Evolutionary conservation across 2,113 vertebrate genomes (phyloP), one percentile per base, ranked within the genome.

Genomic region (Puffinus mauretanicus): DNA sequence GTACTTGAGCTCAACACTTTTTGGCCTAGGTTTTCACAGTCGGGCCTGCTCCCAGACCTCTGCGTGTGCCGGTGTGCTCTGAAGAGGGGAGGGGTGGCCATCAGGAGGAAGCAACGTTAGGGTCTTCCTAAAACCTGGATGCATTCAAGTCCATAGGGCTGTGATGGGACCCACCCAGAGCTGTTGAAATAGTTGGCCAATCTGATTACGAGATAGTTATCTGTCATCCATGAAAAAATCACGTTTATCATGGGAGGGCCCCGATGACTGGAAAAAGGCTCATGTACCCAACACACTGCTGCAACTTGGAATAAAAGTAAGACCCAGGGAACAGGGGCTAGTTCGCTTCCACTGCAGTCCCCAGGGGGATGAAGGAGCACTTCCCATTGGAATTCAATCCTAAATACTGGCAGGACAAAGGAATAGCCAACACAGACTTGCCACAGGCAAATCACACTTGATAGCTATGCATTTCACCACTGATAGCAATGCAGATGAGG

Each of bases 11-110:
- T 66, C 21, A 67, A 52, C 2, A 9, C 0, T 32, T 77, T 80
- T 55, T 81, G 19, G 36, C 24, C 32, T 70, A 40, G 27, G 10
- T 77, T 72, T 88, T 52, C 66, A 58, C 4, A 55, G 20, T 9
- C 34, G 52, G 40, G 52, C 9, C 15, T 80, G 26, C 11, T 73
- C 40, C 30, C 36, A 65, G 26, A 29, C 10, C 11, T 65, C n/a
- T 16, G 29, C 0, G 0, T 5, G 7, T 71, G 54, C 29, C 62
- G 30, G 27, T 1, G 3, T 21, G 36, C 21, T 32, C 42, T 71
- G 62, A 21, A 70, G 72, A 32, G 21, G 47, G 78, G n/a, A 69
- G 20, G 11, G 21, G 12, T 1, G 4, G 15, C 18, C 38, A 22
- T 7, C 22, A 72, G 36, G 24, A 80, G 13, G 8, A 57, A 85